These are phyloP conservation scores for Luscinia luscinia DNA, from an alignment of 2,797 vertebrate species.

Conservation along the genomic window DNA sequence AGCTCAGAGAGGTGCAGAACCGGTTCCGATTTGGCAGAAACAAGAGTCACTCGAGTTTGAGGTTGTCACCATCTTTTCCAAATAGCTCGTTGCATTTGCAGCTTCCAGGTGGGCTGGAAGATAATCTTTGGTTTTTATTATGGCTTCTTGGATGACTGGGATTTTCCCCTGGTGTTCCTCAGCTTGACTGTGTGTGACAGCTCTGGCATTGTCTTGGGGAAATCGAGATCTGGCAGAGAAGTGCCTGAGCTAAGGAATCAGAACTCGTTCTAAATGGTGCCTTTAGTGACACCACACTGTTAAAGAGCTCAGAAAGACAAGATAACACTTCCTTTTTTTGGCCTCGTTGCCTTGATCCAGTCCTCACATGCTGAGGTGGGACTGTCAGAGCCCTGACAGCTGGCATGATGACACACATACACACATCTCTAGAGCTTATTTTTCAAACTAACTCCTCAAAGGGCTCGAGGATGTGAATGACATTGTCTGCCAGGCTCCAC, in stretches of 20 bases:
- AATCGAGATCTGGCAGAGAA: slow-evolving; percentile 36
- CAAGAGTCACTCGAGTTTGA: slow-evolving; percentile 14
- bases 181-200: slow-evolving; percentile 23
- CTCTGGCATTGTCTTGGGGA: slow-evolving; percentile 45
- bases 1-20: not conserved
- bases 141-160: slow-evolving; percentile 21
- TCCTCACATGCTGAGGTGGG: slow-evolving; percentile 52
- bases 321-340: slow-evolving; percentile 58
- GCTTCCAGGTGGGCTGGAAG: slow-evolving; percentile 62
- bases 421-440: slow-evolving; percentile 36
- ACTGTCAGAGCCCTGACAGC: slow-evolving; percentile 62
- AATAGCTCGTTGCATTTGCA: slow-evolving; percentile 55
- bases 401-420: slow-evolving; percentile 48
- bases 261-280: slow-evolving; percentile 12
- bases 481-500: slow-evolving; percentile 47
- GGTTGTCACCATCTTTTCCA: slow-evolving; percentile 58
- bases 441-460: slow-evolving; percentile 55
- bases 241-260: slow-evolving; percentile 43
- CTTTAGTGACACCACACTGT: slow-evolving; percentile 55
- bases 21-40: slow-evolving; percentile 28
- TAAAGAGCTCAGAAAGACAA: slow-evolving; percentile 55
- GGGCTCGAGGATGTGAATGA: slow-evolving; percentile 31
- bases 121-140: slow-evolving; percentile 47
- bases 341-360: slow-evolving; percentile 58
- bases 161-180: slow-evolving; percentile 52